Evolutionary conservation across 92 coral and sea anemone species (phyloP).

Genomic region (Scolanthus callimorphus): DNA sequence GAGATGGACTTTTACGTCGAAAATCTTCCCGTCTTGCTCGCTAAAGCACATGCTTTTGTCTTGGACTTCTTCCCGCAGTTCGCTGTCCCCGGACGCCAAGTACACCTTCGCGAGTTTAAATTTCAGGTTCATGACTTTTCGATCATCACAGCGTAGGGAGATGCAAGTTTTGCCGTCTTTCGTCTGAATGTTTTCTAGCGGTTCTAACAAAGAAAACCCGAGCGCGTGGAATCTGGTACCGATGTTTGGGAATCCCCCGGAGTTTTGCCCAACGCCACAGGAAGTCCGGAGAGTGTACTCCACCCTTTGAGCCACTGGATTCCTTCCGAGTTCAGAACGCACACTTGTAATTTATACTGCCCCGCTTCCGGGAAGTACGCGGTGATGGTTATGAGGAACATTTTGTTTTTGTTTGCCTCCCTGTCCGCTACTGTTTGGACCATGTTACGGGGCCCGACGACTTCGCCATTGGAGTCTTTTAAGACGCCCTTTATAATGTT

Average conservation of each 20-base stretch:
- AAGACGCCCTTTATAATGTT: slow-evolving; percentile 55
- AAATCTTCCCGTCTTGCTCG: slow-evolving; percentile 39
- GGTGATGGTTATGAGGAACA: slow-evolving; percentile 6
- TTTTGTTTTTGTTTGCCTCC: too few species aligned
- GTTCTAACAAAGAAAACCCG: slow-evolving; percentile 61
- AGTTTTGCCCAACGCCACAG: slow-evolving; percentile 65
- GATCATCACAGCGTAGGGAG: slow-evolving; percentile 43
- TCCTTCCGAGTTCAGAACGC: slow-evolving; percentile 34
- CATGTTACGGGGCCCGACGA: slow-evolving; percentile 48
- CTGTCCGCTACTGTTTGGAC: slow-evolving; percentile 37
- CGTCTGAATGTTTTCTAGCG: slow-evolving; percentile 56
- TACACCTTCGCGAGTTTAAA: slow-evolving; percentile 37
- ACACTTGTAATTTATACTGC: slow-evolving; percentile 51
- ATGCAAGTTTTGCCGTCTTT: slow-evolving; percentile 50
- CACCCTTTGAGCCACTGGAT: slow-evolving; percentile 66
- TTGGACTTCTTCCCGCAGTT: slow-evolving; percentile 38
- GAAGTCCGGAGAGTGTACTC: slow-evolving; percentile 53
- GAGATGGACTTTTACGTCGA: slow-evolving; percentile 55
- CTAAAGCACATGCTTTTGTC: slow-evolving; percentile 42
- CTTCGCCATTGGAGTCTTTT: slow-evolving; percentile 32
- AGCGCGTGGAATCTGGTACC: slow-evolving; percentile 49
- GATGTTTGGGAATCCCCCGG: slow-evolving; percentile 77
- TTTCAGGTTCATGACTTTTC: slow-evolving; percentile 26
- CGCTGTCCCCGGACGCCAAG: neutral
- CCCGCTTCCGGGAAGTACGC: slow-evolving; percentile 76